Percentiles rank a stretch among this genome's conserved stretches.
These are phyloP conservation scores for Metopolophium dirhodum DNA, from an alignment of 1,140 invertebrate genomes.

Conservation along the genomic window DNA sequence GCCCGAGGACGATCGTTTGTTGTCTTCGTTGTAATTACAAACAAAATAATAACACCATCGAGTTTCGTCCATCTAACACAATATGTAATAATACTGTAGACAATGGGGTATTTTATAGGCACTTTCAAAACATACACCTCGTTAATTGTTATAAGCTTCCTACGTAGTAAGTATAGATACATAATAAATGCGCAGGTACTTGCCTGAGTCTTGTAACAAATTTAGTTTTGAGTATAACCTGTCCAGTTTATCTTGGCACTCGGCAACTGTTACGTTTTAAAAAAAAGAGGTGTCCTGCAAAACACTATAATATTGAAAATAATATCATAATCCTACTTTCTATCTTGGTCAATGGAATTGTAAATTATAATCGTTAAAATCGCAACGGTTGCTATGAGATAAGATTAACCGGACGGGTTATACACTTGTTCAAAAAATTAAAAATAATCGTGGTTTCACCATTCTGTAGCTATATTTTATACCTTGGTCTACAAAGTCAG, in stretches of 20 bases:
- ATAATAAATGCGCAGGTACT: no score
- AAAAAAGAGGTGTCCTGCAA: no score
- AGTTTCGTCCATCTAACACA: no score
- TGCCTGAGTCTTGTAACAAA: background rate
- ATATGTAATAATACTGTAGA: background rate
- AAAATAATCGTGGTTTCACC: background rate
- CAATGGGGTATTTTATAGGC: background rate
- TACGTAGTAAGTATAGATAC: background rate
- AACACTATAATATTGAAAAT: no score
- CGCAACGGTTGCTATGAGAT: no score
- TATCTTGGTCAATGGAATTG: no score
- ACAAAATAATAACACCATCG: background rate
- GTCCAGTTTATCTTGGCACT: no score
- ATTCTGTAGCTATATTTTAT: no score
- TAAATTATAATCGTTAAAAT: no score
- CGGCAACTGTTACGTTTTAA: no score
- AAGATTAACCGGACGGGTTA: background rate
- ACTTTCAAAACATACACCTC: background rate
- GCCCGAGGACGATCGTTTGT: background rate
- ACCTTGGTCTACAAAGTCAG: background rate
- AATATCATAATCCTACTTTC: no score
- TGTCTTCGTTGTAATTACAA: background rate
- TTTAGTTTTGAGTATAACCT: background rate
- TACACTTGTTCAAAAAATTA: background rate
- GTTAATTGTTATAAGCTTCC: background rate